Conservation (phyloP, 1,140 invertebrate species). For the Oryzaephilus surinamensis region DNA sequence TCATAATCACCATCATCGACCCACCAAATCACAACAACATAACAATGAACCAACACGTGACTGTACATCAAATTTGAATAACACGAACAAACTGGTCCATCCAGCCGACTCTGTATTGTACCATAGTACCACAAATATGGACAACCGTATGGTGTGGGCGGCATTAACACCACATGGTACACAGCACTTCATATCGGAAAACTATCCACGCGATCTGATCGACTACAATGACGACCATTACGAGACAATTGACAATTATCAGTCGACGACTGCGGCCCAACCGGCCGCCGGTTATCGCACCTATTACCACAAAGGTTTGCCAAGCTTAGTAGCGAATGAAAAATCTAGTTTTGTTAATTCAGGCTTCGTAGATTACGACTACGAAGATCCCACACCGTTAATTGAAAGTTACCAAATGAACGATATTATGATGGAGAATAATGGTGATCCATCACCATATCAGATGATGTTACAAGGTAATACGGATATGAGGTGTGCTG, state of each 20-base stretch:
- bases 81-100: conserved; percentile 26
- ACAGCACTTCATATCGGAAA: conserved; percentile 54
- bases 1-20: conserved; percentile 22
- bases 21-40: too few relatives aligned
- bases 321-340: conserved; percentile 12
- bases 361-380: conserved; percentile 54
- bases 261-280: conserved; percentile 20
- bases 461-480: too few relatives aligned
- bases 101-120: conserved; percentile 28
- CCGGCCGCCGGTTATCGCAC: too few relatives aligned
- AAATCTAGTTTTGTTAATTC: conserved; percentile 54
- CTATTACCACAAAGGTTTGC: conserved; percentile 29
- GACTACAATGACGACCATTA: conserved; percentile 55
- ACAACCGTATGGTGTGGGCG: conserved; percentile 69
- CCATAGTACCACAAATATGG: conserved; percentile 29
- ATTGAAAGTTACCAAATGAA: conserved; percentile 61
- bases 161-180: conserved; percentile 71
- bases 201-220: conserved; percentile 38
- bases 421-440: conserved; percentile 35
- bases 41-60: conserved; percentile 25
- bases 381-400: conserved; percentile 58
- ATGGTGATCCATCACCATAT: conserved; percentile 16
- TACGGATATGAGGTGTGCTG: conserved; percentile 33
- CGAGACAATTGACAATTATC: conserved; percentile 57
- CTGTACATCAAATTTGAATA: conserved; percentile 22